Base-by-base conservation (phyloP, 2,797 vertebrate genomes). In the Oreonectes daqikongensis region DNA sequence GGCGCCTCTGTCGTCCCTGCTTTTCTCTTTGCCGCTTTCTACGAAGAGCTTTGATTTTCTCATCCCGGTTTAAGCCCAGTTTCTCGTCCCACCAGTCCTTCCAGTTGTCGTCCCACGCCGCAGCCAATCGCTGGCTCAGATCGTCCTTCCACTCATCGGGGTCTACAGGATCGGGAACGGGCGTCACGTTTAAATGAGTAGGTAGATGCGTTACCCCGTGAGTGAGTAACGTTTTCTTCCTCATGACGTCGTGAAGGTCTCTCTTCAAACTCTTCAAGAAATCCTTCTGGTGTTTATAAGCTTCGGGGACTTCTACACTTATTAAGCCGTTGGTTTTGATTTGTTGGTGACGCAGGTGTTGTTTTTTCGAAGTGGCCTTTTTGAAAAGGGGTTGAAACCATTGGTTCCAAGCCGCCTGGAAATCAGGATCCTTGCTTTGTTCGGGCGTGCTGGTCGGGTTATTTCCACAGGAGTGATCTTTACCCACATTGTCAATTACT, bases 71-170 rank as follows among this genome's bases (percentile, higher is more conserved):
- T 17, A 86, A 10, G 0, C 89, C 93, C 0, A 88, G 85, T 20
- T 82, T 82, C 2, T 92, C 91, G 0, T 88, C 84, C 96, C 96
- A 97, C 95, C 96, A 97, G 0, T 53, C 64, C 0, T 22, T 80
- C 87, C 90, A 94, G 4, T 82, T 78, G 0, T 87, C 91, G 0
- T 77, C 77, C 96, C 96, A 97, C 2, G 94, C 85, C 0, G 80
- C 77, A 0, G 85, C 90, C 66, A 98, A 83, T 0, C 96, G 93
- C 5, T 88, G 18, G 7, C 92, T 95, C 1, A 96, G 85, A 0
- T 86, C 46, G 0, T 96, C 94, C 0, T 0, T 50, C 55, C 82
- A 92, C 0, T 1, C 44, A 0, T 3, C 28, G 0, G 81, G 63
- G 24, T 91, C 80, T 0, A 89, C 83, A 0, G 0, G 1, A 0